Evolutionary conservation across 2,797 vertebrate species (phyloP).

Genomic region (Meda fulgida): DNA sequence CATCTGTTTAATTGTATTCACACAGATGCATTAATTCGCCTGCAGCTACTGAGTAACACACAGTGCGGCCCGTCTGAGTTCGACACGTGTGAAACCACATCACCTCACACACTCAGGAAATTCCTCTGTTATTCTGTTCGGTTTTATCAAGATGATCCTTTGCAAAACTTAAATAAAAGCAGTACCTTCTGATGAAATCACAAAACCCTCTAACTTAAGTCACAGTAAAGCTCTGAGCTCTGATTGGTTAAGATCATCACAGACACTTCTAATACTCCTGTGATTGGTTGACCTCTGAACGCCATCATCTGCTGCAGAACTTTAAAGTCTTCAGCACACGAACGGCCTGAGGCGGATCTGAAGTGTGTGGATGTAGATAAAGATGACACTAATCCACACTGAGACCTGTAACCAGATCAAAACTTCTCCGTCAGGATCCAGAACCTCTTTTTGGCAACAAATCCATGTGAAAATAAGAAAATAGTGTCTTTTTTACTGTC

Average conservation of each 20-base stretch:
- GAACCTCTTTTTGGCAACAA: neutral
- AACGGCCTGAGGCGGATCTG: slow-evolving; percentile 23
- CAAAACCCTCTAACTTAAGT: neutral
- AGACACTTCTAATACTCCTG: slow-evolving; percentile 29
- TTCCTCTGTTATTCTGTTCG: neutral
- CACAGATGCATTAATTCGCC: neutral
- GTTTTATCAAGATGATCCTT: neutral
- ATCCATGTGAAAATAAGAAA: neutral
- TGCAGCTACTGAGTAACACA: slow-evolving; percentile 3
- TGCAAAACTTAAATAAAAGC: neutral
- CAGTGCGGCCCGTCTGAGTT: neutral
- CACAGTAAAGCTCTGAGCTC: neutral
- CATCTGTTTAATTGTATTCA: neutral
- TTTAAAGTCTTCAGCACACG: slow-evolving; percentile 27
- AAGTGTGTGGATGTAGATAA: neutral
- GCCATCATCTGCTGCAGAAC: slow-evolving; percentile 25
- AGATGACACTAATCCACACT: neutral
- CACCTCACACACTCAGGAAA: neutral
- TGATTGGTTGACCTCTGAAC: slow-evolving; percentile 23
- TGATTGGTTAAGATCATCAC: slow-evolving; percentile 41
- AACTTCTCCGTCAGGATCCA: neutral
- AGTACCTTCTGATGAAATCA: neutral
- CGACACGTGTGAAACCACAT: slow-evolving; percentile 18
- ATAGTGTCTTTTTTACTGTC: neutral
- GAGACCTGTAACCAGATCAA: too few species aligned